These are phyloP conservation scores for Sebastes fasciatus DNA, from an alignment of 2,113 vertebrate genomes.

Conservation along the genomic window DNA sequence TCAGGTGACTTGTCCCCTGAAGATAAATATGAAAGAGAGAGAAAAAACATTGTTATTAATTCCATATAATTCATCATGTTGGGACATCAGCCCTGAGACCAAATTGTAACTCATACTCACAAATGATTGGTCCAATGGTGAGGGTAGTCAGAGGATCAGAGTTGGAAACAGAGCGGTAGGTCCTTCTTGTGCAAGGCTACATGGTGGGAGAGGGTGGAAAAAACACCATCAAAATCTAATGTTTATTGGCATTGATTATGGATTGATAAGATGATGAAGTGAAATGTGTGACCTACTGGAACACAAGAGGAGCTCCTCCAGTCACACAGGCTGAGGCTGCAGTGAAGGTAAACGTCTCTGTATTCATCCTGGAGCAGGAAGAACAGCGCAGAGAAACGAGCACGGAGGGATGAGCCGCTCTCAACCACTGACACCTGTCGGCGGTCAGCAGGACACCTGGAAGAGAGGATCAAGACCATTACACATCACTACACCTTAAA, in stretches of 20 bases:
- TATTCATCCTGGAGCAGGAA: conserved; percentile 47
- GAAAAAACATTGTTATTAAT: background rate
- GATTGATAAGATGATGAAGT: background rate
- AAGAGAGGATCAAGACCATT: background rate
- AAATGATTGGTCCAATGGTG: conserved; percentile 67
- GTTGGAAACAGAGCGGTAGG: conserved; percentile 46
- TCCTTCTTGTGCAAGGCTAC: conserved; percentile 54
- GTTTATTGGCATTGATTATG: background rate
- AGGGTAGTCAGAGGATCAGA: conserved; percentile 12
- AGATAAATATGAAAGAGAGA: conserved; percentile 14
- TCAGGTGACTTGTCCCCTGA: conserved; percentile 42
- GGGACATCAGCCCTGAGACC: background rate
- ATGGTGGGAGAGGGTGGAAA: background rate
- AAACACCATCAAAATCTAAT: background rate
- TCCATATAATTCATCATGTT: background rate
- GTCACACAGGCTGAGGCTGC: conserved; percentile 65
- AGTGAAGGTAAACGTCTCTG: conserved; percentile 58
- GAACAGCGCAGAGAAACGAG: conserved; percentile 66
- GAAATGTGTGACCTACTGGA: conserved; percentile 50
- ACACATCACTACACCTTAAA: background rate
- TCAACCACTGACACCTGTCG: conserved; percentile 62
- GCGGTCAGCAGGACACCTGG: conserved; percentile 69
- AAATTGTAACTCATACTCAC: conserved; percentile 44
- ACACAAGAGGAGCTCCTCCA: conserved; percentile 26
- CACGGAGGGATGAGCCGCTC: conserved; percentile 60